These are phyloP conservation scores for Emydoidea blandingii DNA, from an alignment of 2,797 vertebrate species.

Conservation along the genomic window DNA sequence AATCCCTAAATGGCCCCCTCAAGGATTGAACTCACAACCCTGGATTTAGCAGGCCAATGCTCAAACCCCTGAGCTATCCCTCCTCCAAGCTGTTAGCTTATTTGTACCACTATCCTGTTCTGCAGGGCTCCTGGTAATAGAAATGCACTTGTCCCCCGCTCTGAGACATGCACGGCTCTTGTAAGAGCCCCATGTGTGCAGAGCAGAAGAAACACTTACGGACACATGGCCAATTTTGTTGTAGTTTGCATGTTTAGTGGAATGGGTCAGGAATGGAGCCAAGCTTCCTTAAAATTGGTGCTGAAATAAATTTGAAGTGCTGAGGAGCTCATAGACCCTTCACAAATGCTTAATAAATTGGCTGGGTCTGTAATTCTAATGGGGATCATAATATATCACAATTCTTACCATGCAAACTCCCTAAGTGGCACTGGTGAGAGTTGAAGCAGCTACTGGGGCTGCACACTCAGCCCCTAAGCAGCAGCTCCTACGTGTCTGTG, in stretches of 20 bases:
- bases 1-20: too few species aligned
- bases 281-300: accelerated
- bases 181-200: background rate
- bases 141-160: background rate
- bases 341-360: background rate
- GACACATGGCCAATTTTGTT: background rate
- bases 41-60: too few species aligned
- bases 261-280: background rate
- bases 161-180: accelerated
- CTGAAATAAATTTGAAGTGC: background rate
- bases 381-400: background rate
- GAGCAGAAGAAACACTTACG: accelerated
- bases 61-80: too few species aligned
- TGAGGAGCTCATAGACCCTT: background rate
- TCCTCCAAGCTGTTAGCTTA: background rate
- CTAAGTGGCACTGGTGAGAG: background rate
- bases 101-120: background rate
- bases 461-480: slow-evolving; percentile 7
- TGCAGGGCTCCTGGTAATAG: background rate
- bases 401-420: background rate
- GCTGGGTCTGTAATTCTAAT: background rate
- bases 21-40: too few species aligned
- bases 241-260: accelerated
- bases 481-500: background rate
- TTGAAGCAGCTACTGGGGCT: background rate